Base-by-base conservation (phyloP, 2,888 invertebrate genomes). In the Xestia rhomboidea region DNA sequence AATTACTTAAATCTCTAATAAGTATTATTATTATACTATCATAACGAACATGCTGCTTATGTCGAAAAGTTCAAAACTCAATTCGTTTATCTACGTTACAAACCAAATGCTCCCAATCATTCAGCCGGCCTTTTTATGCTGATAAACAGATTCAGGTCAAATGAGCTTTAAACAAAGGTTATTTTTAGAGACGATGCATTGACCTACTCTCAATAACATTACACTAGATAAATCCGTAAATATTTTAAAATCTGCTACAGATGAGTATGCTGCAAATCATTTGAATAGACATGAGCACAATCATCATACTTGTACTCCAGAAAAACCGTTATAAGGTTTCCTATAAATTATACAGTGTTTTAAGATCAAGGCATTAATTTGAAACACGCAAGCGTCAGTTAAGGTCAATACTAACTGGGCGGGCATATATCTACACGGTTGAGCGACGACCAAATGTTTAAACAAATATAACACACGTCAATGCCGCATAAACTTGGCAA, bases 401-500 rank as follows among this genome's bases (percentile, higher is more conserved):
- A 88, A 87, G 88, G 84, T 84, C 79, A 84, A 78, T 81, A 80
- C 73, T 79, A 77, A 79, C 68, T 68, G 67, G 67, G 66, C 75
- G 24, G 18, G 51, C 38, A 60, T 81, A 81, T 67, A 78, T 80
- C 73, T 67, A 72, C 70, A 76, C 76, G 71, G 69, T 72, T 83
- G 86, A 77, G 60, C 77, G 75, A 83, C 68, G 83, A 83, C 76
- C 83, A 83, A 87, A 83, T 83, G 79, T 80, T 83, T 82, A 85
- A 84, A 85, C 82, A 87, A 89, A 86, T 88, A 88, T 85, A 88
- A 84, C 76, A 85, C 79, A 74, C 81, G 71, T 83, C 90, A 91
- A 90, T 91, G 89, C 82, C 89, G 82, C 81, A 84, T 85, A 84
- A 74, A 87, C 83, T 90, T 89, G 88, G 88, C 89, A 88, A 83